phyloP scores from a whole-genome alignment of 1,140 invertebrate genomes.

The Heterodera carotae region DNA sequence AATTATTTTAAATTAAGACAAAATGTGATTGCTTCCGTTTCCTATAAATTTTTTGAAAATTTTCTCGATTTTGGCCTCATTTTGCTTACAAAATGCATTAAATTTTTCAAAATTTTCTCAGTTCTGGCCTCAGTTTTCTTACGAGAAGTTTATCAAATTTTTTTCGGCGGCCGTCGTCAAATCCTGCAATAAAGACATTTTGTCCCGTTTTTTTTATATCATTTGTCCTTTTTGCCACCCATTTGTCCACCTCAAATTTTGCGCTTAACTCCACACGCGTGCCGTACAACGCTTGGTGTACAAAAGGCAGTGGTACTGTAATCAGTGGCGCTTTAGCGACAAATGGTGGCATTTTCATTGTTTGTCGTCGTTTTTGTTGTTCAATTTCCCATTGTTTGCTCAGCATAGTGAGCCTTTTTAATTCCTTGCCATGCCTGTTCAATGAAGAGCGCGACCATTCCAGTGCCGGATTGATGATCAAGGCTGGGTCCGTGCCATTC shows the following conservation, averaged over 20 bases:
- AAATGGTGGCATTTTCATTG: neutral
- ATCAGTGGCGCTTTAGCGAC: neutral
- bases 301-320: neutral
- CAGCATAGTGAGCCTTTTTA: neutral
- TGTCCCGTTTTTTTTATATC: no score
- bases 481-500: neutral
- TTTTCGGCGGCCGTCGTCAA: no score
- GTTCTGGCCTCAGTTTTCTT: no score
- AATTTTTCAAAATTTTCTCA: no score
- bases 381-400: slow-evolving; percentile 12
- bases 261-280: slow-evolving; percentile 51
- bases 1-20: no score
- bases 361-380: neutral
- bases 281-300: slow-evolving; percentile 32
- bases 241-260: slow-evolving; percentile 75
- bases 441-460: slow-evolving; percentile 1
- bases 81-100: no score
- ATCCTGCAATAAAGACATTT: no score
- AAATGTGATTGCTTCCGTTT: no score
- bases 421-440: slow-evolving; percentile 7
- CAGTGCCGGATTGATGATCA: neutral
- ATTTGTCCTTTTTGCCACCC: no score
- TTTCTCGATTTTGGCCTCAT: no score
- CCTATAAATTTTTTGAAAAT: no score
- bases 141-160: no score